phyloP scores from a whole-genome alignment of 2,113 vertebrate species.

The Sterna hirundo region DNA sequence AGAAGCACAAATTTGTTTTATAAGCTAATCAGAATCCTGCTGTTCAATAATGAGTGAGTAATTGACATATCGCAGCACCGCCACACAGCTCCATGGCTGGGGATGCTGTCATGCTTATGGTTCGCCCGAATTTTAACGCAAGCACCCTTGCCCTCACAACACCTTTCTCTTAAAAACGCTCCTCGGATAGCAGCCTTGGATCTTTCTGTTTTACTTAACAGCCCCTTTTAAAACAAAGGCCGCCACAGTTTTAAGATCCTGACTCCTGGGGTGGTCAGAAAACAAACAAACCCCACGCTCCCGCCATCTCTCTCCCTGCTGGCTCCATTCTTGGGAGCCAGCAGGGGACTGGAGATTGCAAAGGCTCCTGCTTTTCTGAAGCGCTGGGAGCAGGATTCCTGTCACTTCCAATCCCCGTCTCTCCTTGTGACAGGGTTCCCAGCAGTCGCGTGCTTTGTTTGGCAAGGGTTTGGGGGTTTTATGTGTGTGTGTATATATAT shows the following conservation, averaged over 20 bases:
- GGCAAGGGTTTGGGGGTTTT: neutral
- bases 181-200: neutral
- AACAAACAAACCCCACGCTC: constrained; percentile 18
- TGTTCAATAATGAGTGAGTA: constrained; percentile 69
- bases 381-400: constrained; percentile 28
- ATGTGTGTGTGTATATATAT: neutral
- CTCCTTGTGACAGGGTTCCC: constrained; percentile 21
- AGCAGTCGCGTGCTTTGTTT: neutral
- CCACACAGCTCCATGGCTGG: neutral
- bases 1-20: constrained; percentile 60
- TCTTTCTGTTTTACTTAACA: neutral
- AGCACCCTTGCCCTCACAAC: constrained; percentile 31
- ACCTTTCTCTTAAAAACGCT: neutral
- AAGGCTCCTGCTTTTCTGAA: constrained; percentile 35
- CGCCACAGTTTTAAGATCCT: constrained; percentile 17
- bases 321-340: constrained; percentile 53
- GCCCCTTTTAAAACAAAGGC: constrained; percentile 33
- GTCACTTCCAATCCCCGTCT: constrained; percentile 10
- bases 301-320: constrained; percentile 13
- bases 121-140: neutral
- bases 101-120: neutral
- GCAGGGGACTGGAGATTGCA: constrained; percentile 29
- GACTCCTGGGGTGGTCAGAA: constrained; percentile 54
- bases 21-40: constrained; percentile 65
- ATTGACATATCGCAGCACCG: constrained; percentile 5